phyloP scores from a whole-genome alignment of 2,888 invertebrate species.

The Drosophila subsilvestris region DNA sequence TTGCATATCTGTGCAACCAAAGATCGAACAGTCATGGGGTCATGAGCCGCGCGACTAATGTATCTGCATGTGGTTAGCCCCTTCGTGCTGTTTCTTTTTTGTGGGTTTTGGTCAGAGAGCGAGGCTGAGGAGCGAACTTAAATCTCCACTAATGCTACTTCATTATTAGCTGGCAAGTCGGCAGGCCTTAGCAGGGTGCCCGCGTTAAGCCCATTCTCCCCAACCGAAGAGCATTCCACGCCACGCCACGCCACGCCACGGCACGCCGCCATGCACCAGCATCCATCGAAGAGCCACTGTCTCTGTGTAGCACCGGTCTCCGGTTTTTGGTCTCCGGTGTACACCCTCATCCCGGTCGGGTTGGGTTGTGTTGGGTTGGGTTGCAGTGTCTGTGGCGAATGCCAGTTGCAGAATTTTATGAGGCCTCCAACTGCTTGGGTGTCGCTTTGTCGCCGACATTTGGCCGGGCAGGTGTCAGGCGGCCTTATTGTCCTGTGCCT shows the following conservation, averaged over 20 bases:
- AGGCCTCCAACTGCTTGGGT: constrained; percentile 43
- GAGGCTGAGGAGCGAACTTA: not conserved
- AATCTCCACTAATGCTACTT: constrained; percentile 11
- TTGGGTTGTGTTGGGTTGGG: too few species aligned
- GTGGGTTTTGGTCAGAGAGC: not conserved
- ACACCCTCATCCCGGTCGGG: not conserved
- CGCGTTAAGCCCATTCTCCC: not conserved
- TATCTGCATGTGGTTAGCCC: constrained; percentile 28
- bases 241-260: constrained; percentile 11
- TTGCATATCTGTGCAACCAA: not conserved
- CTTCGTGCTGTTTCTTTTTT: not conserved
- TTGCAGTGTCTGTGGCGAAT: constrained; percentile 10
- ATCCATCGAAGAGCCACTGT: constrained; percentile 10
- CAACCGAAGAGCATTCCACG: constrained; percentile 18
- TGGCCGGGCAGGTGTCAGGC: constrained; percentile 65
- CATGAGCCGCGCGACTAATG: constrained; percentile 10
- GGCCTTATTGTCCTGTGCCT: constrained; percentile 50
- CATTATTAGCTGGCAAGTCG: constrained; percentile 63
- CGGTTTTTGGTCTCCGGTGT: not conserved
- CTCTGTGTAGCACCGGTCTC: too few species aligned
- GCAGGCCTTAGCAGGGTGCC: not conserved
- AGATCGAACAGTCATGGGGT: too few species aligned
- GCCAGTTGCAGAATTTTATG: constrained; percentile 41
- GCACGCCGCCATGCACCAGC: constrained; percentile 20
- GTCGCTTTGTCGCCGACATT: constrained; percentile 45